Base-by-base conservation (phyloP, 2,888 invertebrate genomes). In the Beris morrisii region DNA sequence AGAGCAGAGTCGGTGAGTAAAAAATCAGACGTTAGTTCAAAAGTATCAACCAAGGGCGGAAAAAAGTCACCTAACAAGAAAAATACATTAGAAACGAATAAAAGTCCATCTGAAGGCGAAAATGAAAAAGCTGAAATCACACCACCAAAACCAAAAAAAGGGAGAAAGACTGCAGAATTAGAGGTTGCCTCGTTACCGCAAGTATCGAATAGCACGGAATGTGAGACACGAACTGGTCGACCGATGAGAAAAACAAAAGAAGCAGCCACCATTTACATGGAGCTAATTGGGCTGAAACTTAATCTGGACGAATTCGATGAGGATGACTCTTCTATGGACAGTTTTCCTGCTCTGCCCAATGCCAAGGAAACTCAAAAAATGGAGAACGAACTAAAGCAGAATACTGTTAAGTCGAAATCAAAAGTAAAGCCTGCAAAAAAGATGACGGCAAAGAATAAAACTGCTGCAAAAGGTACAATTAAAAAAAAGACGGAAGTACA, bases 221-320 rank as follows among this genome's bases (percentile, higher is more conserved):
- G 65, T 67, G 72, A 71, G 68, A 66, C 69, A 43, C 55, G 70
- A 66, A 67, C 57, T 38, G 57, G 69, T 22, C 73, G 89, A 48
- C 88, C 88, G 0, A 83, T 86, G 9, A 82, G 90, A 44, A 90
- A 89, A 77, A 89, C 89, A 0, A 91, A 90, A 77, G 89, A 89
- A 78, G 89, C 89, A 30, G 90, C 90, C 2, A 85, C 89, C 6
- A 84, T 89, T 64, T 89, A 88, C 71, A 87, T 90, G 87, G 89
- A 89, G 74, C 85, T 90, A 70, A 82, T 90, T 56, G 88, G 88
- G 4, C 86, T 88, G 71, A 88, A 88, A 75, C 79, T 90, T 59
- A 85, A 86, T 22, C 83, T 85, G 70, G 86, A 86, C 31, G 86
- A 85, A 58, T 84, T 85, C 67, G 85, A 86, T 70, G 87, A 86